Percentiles rank a stretch among this genome's conserved stretches.
Conservation (phyloP, 2,113 vertebrate genomes). For the Noturus placidus region DNA sequence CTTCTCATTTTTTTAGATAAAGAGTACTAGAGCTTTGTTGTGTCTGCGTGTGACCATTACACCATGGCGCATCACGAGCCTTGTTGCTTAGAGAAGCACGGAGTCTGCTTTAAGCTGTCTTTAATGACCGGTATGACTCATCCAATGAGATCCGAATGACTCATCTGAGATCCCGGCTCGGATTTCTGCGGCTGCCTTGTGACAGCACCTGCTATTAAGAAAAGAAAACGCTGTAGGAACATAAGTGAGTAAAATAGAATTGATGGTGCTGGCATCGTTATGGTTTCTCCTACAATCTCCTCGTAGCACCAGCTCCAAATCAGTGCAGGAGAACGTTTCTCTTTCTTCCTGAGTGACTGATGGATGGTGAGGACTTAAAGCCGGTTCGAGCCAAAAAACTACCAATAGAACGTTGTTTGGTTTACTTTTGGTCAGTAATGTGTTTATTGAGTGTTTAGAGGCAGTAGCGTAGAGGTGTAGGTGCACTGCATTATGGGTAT, state of each 20-base stretch:
- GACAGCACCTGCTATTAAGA: neutral
- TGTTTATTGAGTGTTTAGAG: no score
- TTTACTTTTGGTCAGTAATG: no score
- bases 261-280: neutral
- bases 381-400: neutral
- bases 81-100: neutral
- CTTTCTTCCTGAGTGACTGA: neutral
- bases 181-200: neutral
- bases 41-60: neutral
- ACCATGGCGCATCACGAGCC: neutral
- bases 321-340: slow-evolving; percentile 5
- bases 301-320: neutral
- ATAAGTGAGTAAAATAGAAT: neutral
- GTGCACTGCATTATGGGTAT: neutral
- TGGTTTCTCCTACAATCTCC: neutral
- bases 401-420: no score
- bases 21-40: neutral
- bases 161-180: neutral
- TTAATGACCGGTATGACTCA: neutral
- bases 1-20: neutral
- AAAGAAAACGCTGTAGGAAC: neutral
- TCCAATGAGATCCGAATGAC: neutral
- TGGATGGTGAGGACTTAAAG: neutral
- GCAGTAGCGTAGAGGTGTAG: neutral
- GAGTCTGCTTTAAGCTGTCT: neutral